Base-by-base conservation (phyloP, 2,113 vertebrate genomes). In the Myiozetetes cayanensis region DNA sequence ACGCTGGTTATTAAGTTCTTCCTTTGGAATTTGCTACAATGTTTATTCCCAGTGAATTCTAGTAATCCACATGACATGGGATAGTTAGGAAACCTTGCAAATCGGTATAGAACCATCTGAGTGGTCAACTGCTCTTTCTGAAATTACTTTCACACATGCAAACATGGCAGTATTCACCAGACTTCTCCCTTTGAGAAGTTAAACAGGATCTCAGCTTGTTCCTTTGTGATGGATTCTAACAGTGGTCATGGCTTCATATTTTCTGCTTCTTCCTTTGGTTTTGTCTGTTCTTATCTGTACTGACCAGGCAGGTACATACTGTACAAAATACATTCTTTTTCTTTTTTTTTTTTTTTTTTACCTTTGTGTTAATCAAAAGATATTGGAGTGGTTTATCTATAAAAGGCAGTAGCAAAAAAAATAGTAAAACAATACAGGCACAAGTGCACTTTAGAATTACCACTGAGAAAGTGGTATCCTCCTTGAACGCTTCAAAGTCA, bases 271-370 rank as follows among this genome's bases (percentile, higher is more conserved):
- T 35, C 22, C 14, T 77, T 70, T 37, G 28, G 6, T n/a, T 78
- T 86, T 72, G 5, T 35, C 56, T 86, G 16, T 46, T 88, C 21
- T 3, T 25, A 2, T 5, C 5, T 27, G 37, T 65, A 66, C 19
- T 1, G 2, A 66, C 16, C 0, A 4, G 52, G 43, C 28, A 87
- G 47, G 55, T 50, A 14, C 31, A 53, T 0, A 1, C 8, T 2
- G 1, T 21, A n/a, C 1, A 55, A 0, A 5, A 21, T 6, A 49
- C 21, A 53, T 61, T 43, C 31, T 68, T 68, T 63, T 52, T 43
- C 10, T 39, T 39, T 39, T 37, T 63, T 47, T 28, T 27, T 50
- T 31, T 67, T 66, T 10, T 17, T 46, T 39, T 67, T 84, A 58
- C 6, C 27, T 53, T 46, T 59, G n/a, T 17, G 20, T 78, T 63